Base-by-base conservation (phyloP, 2,888 invertebrate genomes). In the Drosophila nr. perissopoda region DNA sequence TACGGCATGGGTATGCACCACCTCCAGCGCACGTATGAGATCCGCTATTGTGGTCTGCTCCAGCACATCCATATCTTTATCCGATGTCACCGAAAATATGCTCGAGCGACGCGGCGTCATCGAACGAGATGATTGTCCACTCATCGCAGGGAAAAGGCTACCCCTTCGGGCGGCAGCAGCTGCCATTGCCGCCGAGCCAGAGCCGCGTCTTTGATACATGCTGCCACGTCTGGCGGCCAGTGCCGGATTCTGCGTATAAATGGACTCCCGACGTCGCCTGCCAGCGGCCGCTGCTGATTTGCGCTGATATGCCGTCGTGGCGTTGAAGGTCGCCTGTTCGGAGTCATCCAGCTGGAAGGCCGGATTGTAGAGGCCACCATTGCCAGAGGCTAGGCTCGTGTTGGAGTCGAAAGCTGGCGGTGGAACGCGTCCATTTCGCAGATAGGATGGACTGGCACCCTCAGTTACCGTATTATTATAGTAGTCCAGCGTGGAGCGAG, bases 11-110 rank as follows among this genome's bases (percentile, higher is more conserved):
- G 94, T 93, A 76, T 95, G 95, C 34, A 97, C 94, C 18, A 95
- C 95, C 56, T 96, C 96, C 56, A 97, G 93, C 0, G 97, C 97
- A 65, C 97, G 94, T 33, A 97, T 94, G 61, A 97, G 94, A 93
- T 97, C 97, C 1, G 97, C 97, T 18, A 97, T 94, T 29, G 97
- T 96, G 0, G 97, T 97, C 84, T 97, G 96, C 92, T 97, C 97
- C 63, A 97, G 93, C 16, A 97, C 94, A 85, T 92, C 89, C 74
- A 91, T 88, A 40, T 93, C 91, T 68, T 91, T 91, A 27, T 91
- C 91, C 0, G 91, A 92, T 16, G 92, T 83, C 2, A 91, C 84
- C 11, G 92, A 91, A 61, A 92, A 95, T 52, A 91, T 72, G 74
- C 92, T 92, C 8, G 87, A 83, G 66, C 92, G 82, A 54, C 92